Percentiles rank a stretch among this genome's conserved stretches.
These are phyloP conservation scores for Calliphora vicina DNA, from an alignment of 1,140 invertebrate genomes.

Conservation along the genomic window DNA sequence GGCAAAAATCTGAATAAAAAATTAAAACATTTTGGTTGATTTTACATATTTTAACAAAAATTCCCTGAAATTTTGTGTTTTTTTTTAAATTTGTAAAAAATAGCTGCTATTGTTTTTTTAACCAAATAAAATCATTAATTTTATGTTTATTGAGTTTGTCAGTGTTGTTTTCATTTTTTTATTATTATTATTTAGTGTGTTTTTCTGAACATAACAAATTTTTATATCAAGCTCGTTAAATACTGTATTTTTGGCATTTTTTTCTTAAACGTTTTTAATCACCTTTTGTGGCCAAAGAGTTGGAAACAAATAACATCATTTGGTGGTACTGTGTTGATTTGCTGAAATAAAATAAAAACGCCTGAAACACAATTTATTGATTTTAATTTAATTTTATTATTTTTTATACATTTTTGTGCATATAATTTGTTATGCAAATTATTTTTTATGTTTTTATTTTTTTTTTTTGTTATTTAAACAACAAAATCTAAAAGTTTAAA, in stretches of 20 bases:
- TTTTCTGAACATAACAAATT: background rate
- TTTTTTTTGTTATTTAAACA: no score
- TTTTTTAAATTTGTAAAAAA: background rate
- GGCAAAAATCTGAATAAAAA: background rate
- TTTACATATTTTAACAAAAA: background rate
- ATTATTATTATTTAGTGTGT: background rate
- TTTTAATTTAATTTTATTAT: background rate
- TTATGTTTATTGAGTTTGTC: background rate
- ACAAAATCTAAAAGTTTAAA: conserved; percentile 17
- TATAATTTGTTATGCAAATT: conserved; percentile 14
- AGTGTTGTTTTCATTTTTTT: background rate
- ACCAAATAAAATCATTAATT: background rate
- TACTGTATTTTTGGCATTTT: background rate
- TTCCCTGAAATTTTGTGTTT: background rate
- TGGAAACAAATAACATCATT: background rate
- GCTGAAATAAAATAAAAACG: background rate
- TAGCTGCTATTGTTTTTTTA: background rate
- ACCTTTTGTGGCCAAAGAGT: background rate
- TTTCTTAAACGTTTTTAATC: conserved; percentile 5
- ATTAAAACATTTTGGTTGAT: background rate
- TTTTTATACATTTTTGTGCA: conserved; percentile 4
- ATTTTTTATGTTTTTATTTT: background rate
- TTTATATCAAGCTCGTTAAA: background rate
- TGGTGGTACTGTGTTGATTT: background rate
- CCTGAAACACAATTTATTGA: background rate